Conservation (phyloP, 2,797 vertebrate species). For the Clarias platycephalus region DNA sequence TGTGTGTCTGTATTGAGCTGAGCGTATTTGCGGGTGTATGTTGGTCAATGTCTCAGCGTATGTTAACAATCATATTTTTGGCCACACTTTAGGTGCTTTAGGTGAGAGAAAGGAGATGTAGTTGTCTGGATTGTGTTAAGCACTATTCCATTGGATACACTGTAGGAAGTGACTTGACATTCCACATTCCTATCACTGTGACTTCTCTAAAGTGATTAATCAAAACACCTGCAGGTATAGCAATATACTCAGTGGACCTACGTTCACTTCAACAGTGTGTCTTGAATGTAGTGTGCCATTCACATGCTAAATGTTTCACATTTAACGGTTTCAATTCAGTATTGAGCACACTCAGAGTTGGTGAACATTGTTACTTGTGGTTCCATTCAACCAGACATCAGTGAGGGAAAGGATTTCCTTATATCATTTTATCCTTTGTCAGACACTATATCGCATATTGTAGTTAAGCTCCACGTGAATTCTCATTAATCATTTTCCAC, state of each 20-base stretch:
- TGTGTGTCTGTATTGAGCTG: slow-evolving; percentile 8
- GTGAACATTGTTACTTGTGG: not conserved
- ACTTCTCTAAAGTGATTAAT: slow-evolving; percentile 25
- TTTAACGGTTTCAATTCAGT: not conserved
- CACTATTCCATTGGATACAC: not conserved
- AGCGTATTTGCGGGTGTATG: slow-evolving; percentile 8
- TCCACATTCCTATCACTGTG: slow-evolving; percentile 17
- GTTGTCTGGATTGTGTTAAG: slow-evolving; percentile 23
- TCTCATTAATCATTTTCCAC: slow-evolving; percentile 38
- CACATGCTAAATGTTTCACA: not conserved
- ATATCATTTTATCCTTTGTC: slow-evolving; percentile 18
- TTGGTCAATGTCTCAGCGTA: slow-evolving; percentile 20
- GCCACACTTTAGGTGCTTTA: slow-evolving; percentile 9
- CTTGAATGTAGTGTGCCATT: not conserved
- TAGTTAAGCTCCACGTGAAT: too few relatives aligned
- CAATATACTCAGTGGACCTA: not conserved
- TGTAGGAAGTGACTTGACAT: slow-evolving; percentile 27
- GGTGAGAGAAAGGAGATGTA: not conserved
- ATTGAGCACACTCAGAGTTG: not conserved
- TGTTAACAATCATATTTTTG: slow-evolving; percentile 33
- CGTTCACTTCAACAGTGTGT: not conserved
- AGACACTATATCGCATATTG: not conserved
- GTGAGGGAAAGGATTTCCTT: not conserved
- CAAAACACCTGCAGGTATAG: slow-evolving; percentile 21
- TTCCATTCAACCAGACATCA: not conserved